Conservation (phyloP, 2,113 vertebrate species). For the Macaca nemestrina region DNA sequence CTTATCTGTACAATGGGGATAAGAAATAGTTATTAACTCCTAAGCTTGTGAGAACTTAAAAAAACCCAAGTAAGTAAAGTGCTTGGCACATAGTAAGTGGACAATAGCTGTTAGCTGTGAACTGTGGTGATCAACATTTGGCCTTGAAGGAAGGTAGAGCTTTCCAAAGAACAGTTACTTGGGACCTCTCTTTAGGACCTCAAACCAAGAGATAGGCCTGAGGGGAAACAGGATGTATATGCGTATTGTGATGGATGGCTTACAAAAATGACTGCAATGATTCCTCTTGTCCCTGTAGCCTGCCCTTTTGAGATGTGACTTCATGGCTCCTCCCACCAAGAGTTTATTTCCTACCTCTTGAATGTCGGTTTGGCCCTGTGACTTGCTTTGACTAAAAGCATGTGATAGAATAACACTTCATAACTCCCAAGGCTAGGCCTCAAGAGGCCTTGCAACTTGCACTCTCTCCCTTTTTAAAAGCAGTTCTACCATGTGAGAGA, state of each 20-base stretch:
- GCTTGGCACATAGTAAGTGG: background rate
- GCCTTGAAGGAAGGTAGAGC: background rate
- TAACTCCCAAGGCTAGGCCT: background rate
- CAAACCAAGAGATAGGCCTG: background rate
- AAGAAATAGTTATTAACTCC: background rate
- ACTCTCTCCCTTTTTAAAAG: background rate
- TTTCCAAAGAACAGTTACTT: background rate
- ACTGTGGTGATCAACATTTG: background rate
- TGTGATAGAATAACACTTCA: background rate
- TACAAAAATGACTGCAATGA: background rate
- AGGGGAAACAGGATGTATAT: background rate
- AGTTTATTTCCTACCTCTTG: background rate
- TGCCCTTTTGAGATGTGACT: background rate
- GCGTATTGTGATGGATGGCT: background rate
- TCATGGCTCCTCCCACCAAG: background rate
- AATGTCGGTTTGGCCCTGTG: background rate
- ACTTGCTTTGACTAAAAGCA: background rate
- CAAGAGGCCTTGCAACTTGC: background rate
- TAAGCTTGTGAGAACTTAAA: background rate
- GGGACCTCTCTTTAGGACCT: background rate
- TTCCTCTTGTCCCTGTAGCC: background rate
- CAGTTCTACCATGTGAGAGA: background rate
- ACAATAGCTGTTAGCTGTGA: background rate
- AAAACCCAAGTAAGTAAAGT: background rate
- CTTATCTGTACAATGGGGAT: background rate